These are phyloP conservation scores for Venusia cambrica DNA, from an alignment of 2,888 invertebrate genomes.

Conservation along the genomic window DNA sequence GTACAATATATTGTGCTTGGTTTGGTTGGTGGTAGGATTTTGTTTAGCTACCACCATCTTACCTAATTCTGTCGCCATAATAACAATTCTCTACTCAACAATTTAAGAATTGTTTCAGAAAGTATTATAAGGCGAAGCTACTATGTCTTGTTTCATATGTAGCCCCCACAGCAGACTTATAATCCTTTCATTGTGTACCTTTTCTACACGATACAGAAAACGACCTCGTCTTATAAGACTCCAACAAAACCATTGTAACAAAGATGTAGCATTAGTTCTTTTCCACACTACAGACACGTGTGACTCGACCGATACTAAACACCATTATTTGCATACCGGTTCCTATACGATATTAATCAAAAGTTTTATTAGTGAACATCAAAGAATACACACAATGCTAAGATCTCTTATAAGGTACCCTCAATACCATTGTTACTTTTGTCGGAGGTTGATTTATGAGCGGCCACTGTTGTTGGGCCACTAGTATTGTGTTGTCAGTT, in stretches of 20 bases:
- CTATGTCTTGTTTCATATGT: too few relatives aligned
- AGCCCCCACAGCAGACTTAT: too few relatives aligned
- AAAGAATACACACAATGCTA: constrained; percentile 78
- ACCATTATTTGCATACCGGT: constrained; percentile 79
- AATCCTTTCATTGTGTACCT: too few relatives aligned
- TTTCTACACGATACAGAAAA: too few relatives aligned
- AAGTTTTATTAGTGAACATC: constrained; percentile 81
- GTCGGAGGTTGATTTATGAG: constrained; percentile 80
- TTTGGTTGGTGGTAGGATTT: too few relatives aligned
- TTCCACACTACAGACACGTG: constrained; percentile 65
- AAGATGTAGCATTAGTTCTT: constrained; percentile 72
- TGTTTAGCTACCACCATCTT: too few relatives aligned
- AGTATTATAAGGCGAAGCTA: too few relatives aligned
- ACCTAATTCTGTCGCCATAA: too few relatives aligned
- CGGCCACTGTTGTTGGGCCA: constrained; percentile 79
- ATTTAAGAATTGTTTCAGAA: too few relatives aligned
- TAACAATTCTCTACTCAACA: too few relatives aligned
- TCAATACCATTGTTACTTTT: constrained; percentile 81
- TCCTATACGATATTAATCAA: constrained; percentile 81
- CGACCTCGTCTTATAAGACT: constrained; percentile 48
- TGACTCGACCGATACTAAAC: constrained; percentile 63
- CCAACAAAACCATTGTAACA: constrained; percentile 63
- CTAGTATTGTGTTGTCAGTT: constrained; percentile 78
- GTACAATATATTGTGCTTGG: too few relatives aligned
- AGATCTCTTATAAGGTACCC: constrained; percentile 81